These are phyloP conservation scores for Chlorodrepanis virens DNA, from an alignment of 2,113 vertebrate species.

Conservation along the genomic window DNA sequence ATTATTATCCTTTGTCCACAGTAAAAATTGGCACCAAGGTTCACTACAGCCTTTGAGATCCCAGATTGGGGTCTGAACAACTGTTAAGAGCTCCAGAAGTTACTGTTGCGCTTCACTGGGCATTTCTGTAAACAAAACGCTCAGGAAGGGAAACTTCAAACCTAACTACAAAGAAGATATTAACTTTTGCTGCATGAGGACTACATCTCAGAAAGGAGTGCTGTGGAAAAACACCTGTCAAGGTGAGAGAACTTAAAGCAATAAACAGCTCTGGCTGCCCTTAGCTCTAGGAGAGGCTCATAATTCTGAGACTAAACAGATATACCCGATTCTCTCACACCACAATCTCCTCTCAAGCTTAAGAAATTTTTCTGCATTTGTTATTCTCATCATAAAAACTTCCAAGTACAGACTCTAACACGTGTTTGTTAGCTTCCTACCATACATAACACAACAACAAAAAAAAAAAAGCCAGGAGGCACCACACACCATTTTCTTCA, in stretches of 20 bases:
- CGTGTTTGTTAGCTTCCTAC: accelerated
- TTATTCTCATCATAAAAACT: not conserved
- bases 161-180: not conserved
- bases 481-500: not conserved
- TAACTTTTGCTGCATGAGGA: not conserved
- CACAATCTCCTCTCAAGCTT: not conserved
- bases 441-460: not conserved
- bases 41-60: not conserved
- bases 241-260: not conserved
- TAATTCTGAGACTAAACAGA: not conserved
- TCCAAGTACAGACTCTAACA: not conserved
- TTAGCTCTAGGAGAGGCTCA: not conserved
- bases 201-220: not conserved
- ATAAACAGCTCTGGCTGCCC: not conserved
- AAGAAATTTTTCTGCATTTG: not conserved
- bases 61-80: not conserved
- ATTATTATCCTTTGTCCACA: not conserved
- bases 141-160: not conserved
- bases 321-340: not conserved
- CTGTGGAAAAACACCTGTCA: not conserved
- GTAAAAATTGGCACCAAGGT: not conserved
- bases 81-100: not conserved
- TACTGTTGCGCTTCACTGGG: accelerated
- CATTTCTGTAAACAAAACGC: not conserved
- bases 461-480: not conserved